Evolutionary conservation across 53 echinoderm and acorn worm genomes (phyloP), one percentile per base, ranked within the genome.

Genomic region (Patiria pectinifera): DNA sequence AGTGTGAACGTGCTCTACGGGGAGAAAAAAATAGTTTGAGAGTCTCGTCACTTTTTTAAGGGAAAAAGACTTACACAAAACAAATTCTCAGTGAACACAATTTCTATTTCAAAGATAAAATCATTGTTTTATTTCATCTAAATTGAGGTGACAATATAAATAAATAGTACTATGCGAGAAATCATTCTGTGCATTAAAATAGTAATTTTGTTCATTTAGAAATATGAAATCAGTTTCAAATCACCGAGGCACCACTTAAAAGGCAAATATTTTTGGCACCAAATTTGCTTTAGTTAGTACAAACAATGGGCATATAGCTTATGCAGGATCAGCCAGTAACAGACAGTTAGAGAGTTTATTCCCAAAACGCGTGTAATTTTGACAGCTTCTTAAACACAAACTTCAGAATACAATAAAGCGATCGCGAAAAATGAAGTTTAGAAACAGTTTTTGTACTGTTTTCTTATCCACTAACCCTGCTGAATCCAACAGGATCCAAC

Each of bases 121-220:
- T 69, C 12, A 83, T 63, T 3, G 21, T 83, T 46, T 69, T 48
- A 2, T 18, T 35, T 10, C 25, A 11, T 69, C n/a, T 14, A 86
- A 53, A 14, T 24, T 13, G 15, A 82, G 47, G 71, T 58, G 7
- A 74, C 11, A 71, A 48, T 21, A 71, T 69, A 86, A 86, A 86
- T 74, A 86, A 72, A 86, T 72, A 86, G 86, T 86, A 86, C 86
- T 86, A 46, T 86, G n/a, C 86, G 71, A 71, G 49, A 47, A 45
- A 62, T 71, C 0, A 22, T 18, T 24, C 11, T 2, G 24, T 74
- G 74, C 15, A 74, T 74, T 53, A 6, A 53, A 53, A 53, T 8
- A 53, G 53, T 8, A 53, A 53, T 6, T 53, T 53, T 53, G 53
- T 53, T 53, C 53, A 23, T 23, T 74, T 23, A 16, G 10, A 74